Conservation (phyloP, 2,888 invertebrate genomes). For the Parthenolecanium corni region DNA sequence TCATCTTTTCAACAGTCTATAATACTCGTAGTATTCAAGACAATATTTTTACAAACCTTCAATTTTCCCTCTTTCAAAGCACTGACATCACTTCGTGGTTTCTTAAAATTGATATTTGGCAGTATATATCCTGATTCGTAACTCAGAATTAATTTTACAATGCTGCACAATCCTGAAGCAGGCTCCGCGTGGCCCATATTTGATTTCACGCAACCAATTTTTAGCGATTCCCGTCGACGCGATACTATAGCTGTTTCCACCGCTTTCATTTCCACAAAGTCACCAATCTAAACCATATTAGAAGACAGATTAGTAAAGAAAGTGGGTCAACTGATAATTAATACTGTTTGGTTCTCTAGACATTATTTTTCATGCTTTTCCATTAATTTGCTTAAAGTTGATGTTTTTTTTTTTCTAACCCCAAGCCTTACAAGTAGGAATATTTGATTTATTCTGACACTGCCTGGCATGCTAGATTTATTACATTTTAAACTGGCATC, state of each 20-base stretch:
- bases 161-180: constrained; percentile 39
- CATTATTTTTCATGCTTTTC: too few relatives aligned
- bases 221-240: constrained; percentile 38
- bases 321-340: too few relatives aligned
- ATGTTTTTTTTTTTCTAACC: too few relatives aligned
- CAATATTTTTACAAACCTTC: constrained; percentile 31
- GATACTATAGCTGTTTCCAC: constrained; percentile 29
- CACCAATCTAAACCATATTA: constrained; percentile 29
- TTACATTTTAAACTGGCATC: too few relatives aligned
- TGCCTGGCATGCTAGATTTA: too few relatives aligned
- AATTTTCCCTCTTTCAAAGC: constrained; percentile 33
- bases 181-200: constrained; percentile 40
- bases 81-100: constrained; percentile 33
- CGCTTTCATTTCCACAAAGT: constrained; percentile 33
- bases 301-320: too few relatives aligned
- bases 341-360: too few relatives aligned
- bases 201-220: constrained; percentile 45
- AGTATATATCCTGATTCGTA: constrained; percentile 35
- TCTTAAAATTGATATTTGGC: constrained; percentile 34
- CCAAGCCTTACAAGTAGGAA: too few relatives aligned
- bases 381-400: too few relatives aligned
- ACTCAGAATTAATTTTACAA: constrained; percentile 40
- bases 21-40: not conserved
- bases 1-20: too few relatives aligned
- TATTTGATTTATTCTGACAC: too few relatives aligned